A percentile compares a stretch with the other conserved stretches of the same genome.
These are phyloP conservation scores for Aselliscus stoliczkanus DNA, from an alignment of 2,797 vertebrate species.

Conservation along the genomic window DNA sequence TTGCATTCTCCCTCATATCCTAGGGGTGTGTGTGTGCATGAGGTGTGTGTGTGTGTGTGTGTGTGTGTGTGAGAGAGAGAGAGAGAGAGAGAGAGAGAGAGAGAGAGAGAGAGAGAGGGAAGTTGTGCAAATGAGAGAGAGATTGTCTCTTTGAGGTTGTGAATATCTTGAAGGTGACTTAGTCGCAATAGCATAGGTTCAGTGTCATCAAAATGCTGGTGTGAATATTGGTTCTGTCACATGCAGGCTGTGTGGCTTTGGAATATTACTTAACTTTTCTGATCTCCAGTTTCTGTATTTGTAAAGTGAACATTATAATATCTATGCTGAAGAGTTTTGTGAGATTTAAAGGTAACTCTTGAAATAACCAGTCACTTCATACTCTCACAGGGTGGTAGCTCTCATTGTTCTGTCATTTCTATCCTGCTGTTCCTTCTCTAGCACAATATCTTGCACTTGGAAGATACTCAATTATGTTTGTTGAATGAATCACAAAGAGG, in stretches of 20 bases:
- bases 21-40: not conserved
- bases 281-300: not conserved
- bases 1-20: not conserved
- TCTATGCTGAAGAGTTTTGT: not conserved
- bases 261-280: not conserved
- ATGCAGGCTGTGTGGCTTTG: not conserved
- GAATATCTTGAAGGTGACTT: not conserved
- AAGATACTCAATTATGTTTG: not conserved
- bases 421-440: not conserved
- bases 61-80: too few relatives aligned
- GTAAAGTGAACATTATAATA: not conserved
- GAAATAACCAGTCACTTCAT: not conserved
- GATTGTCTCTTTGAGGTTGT: not conserved
- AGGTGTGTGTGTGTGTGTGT: not conserved
- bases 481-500: conserved; percentile 30
- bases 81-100: not conserved
- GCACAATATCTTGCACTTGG: not conserved
- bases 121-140: not conserved
- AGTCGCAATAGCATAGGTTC: not conserved
- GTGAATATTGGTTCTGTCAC: not conserved
- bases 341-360: not conserved
- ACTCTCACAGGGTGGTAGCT: not conserved
- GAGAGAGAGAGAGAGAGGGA: not conserved
- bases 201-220: not conserved
- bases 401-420: not conserved